phyloP scores from a whole-genome alignment of 2,113 vertebrate species.

The Gnathonemus longibarbis region DNA sequence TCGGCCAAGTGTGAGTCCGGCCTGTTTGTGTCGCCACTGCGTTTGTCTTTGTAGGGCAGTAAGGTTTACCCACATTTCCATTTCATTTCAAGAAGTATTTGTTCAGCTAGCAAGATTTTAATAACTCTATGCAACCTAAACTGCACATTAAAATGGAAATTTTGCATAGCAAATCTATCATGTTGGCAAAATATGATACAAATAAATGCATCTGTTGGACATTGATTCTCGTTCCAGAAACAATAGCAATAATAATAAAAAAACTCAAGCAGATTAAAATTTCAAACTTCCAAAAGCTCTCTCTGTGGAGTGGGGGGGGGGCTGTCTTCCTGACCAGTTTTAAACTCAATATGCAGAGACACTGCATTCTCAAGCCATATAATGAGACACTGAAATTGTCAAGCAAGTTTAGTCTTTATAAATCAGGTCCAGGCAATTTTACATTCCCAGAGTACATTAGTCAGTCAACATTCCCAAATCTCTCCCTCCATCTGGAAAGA shows the following conservation, averaged over 20 bases:
- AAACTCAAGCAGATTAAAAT: not conserved
- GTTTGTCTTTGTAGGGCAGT: not conserved
- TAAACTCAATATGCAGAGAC: not conserved
- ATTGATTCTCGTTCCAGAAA: not conserved
- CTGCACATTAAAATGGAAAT: not conserved
- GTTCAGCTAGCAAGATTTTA: not conserved
- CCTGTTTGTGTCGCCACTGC: not conserved
- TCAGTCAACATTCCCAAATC: constrained; percentile 13
- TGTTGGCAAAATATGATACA: not conserved
- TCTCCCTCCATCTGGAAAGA: not conserved
- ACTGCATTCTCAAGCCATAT: not conserved
- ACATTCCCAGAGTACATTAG: not conserved
- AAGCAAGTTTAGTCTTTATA: not conserved
- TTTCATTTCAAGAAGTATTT: not conserved
- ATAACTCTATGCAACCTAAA: not conserved
- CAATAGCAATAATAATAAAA: not conserved
- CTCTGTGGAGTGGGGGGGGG: not conserved
- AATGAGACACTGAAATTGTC: not conserved
- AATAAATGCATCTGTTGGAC: not conserved
- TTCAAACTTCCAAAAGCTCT: not conserved
- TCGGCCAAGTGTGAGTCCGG: not conserved
- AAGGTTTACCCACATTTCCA: not conserved
- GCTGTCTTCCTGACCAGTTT: not conserved
- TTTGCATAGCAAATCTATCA: not conserved
- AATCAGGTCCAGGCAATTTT: not conserved